Percentiles rank a stretch among this genome's conserved stretches.
Evolutionary conservation across 2,797 vertebrate species (phyloP).

Genomic region (Psittacula derbiana): DNA sequence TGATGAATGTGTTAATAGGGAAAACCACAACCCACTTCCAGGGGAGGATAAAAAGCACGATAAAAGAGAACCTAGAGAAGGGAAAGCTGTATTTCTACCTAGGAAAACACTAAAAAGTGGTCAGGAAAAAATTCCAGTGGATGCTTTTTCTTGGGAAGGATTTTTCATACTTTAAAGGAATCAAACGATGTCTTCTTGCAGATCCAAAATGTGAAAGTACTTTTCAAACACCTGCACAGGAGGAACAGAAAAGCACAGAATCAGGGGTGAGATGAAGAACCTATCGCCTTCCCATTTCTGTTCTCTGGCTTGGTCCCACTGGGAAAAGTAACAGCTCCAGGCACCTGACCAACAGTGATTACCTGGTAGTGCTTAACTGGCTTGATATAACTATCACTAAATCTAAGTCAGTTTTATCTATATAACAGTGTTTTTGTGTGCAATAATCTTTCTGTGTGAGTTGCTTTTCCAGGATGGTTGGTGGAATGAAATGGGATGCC

Average conservation of each 20-base stretch:
- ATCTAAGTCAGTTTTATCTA: not conserved
- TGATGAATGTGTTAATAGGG: not conserved
- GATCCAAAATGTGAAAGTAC: not conserved
- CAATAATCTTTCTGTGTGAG: constrained; percentile 10
- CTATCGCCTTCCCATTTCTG: not conserved
- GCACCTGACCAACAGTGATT: not conserved
- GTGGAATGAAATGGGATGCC: not conserved
- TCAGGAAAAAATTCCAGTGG: not conserved
- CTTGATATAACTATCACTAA: not conserved
- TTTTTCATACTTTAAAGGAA: not conserved
- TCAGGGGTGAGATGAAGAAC: not conserved
- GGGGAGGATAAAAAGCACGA: not conserved
- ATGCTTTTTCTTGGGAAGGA: not conserved
- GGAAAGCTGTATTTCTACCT: not conserved
- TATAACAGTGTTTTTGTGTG: not conserved
- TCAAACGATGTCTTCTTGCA: not conserved
- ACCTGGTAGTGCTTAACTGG: not conserved
- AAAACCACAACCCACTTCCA: not conserved
- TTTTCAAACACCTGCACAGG: not conserved
- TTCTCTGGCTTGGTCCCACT: not conserved
- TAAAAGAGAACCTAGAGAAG: not conserved
- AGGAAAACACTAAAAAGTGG: not conserved
- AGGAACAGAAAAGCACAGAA: not conserved
- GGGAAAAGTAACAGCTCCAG: not conserved
- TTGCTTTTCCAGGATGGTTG: constrained; percentile 2